phyloP scores from a whole-genome alignment of 2,797 vertebrate species.

The Cossypha heuglini region DNA sequence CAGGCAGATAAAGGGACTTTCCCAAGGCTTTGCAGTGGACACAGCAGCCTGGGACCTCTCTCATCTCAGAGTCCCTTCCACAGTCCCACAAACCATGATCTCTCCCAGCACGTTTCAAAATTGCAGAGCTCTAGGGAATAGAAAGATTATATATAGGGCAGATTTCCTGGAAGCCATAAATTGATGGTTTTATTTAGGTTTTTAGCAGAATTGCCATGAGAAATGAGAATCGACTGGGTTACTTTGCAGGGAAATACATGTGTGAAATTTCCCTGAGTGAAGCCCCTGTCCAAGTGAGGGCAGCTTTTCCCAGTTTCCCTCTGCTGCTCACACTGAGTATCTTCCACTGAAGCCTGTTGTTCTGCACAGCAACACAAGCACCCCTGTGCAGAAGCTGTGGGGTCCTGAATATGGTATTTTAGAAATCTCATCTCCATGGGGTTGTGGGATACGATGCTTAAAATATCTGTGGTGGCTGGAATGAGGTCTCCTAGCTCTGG shows the following conservation, averaged over 20 bases:
- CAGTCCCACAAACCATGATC: neutral
- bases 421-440: neutral
- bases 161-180: conserved; percentile 17
- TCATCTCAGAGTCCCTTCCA: neutral
- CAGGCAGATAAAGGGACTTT: neutral
- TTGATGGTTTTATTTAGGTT: neutral
- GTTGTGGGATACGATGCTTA: fast-evolving
- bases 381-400: neutral
- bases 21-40: neutral
- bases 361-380: fast-evolving
- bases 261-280: neutral
- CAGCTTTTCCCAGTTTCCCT: neutral
- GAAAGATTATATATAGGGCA: neutral
- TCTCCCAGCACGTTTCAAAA: neutral
- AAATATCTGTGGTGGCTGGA: neutral
- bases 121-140: neutral
- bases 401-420: neutral
- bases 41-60: neutral
- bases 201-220: neutral
- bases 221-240: neutral
- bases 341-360: neutral
- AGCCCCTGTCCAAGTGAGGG: neutral
- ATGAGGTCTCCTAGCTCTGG: neutral
- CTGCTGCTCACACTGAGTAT: neutral
- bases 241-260: neutral